Base-by-base conservation (phyloP, 2,113 vertebrate genomes). In the Tyto alba region DNA sequence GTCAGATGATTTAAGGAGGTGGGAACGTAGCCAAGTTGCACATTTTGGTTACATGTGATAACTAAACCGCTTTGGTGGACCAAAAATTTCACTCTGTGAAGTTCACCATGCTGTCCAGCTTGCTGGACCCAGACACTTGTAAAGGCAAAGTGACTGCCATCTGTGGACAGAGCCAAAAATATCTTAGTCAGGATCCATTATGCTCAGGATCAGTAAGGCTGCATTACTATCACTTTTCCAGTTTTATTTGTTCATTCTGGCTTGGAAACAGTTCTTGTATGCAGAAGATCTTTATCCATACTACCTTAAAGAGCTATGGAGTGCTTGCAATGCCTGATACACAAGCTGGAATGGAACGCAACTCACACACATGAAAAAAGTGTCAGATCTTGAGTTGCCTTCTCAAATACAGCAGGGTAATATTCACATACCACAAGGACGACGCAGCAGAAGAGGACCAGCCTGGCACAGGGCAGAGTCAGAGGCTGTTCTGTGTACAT, bases 131-230 rank as follows among this genome's bases (percentile, higher is more conserved):
- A 73, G 15, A n/a, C 9, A 13, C 13, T 67, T 40, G 34, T 34
- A 78, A 88, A 53, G 18, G 19, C 16, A 95, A 77, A 53, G 9
- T 16, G 34, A 41, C 41, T 20, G 30, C 9, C 5, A 13, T 62
- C n/a, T 69, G 29, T 32, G 21, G 7, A 53, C 1, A 0, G 30
- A 57, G 27, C 4, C n/a, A 55, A 88, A 88, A 55, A 48, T 18
- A 43, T 23, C 29, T 67, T 27, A 34, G 48, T 36, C 25, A 59
- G 36, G n/a, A 29, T 38, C 15, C 10, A 40, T 29, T 47, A 53
- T 3, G 6, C 0, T 0, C 32, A 62, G 71, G 78, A 85, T 53
- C 60, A 75, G 16, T 4, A 7, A 10, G 71, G 21, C 13, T 48
- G 20, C 10, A 12, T 38, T 52, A 34, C 6, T 43, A 34, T 41